phyloP scores from a whole-genome alignment of 2,797 vertebrate species.

The Syngnathus acus region DNA sequence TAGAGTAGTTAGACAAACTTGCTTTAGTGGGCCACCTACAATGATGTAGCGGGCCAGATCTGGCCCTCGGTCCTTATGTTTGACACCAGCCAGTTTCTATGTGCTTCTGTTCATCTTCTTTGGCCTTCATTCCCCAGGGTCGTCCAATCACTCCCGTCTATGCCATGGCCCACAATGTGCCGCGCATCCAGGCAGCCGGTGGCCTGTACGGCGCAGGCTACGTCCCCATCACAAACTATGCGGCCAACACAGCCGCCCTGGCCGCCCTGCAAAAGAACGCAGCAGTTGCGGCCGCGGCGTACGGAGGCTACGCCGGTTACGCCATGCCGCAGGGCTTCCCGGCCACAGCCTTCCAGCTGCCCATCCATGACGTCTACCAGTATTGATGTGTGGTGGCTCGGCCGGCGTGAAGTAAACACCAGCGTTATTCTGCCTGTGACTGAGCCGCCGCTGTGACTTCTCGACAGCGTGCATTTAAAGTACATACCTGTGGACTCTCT shows the following conservation, averaged over 20 bases:
- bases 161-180: slow-evolving; percentile 88
- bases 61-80: too few relatives aligned
- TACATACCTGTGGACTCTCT: slow-evolving; percentile 26
- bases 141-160: slow-evolving; percentile 96
- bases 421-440: slow-evolving; percentile 34
- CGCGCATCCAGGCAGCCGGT: slow-evolving; percentile 78
- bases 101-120: not conserved
- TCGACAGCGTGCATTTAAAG: slow-evolving; percentile 16
- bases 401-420: slow-evolving; percentile 6
- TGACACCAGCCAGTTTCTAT: too few relatives aligned
- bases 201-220: slow-evolving; percentile 90
- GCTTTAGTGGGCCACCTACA: too few relatives aligned
- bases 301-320: slow-evolving; percentile 83
- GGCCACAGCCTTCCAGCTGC: slow-evolving; percentile 82
- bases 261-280: slow-evolving; percentile 94
- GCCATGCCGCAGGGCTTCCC: slow-evolving; percentile 88
- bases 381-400: slow-evolving; percentile 70
- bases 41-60: too few relatives aligned
- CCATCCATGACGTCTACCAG: slow-evolving; percentile 92
- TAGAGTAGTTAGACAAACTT: too few relatives aligned
- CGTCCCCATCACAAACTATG: slow-evolving; percentile 80
- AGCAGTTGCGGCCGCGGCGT: slow-evolving; percentile 71
- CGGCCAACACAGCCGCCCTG: slow-evolving; percentile 78
- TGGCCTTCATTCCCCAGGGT: slow-evolving; percentile 64
- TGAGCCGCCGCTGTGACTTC: slow-evolving; percentile 24